Conservation (phyloP, 2,888 invertebrate species). For the Eristalinus aeneus region DNA sequence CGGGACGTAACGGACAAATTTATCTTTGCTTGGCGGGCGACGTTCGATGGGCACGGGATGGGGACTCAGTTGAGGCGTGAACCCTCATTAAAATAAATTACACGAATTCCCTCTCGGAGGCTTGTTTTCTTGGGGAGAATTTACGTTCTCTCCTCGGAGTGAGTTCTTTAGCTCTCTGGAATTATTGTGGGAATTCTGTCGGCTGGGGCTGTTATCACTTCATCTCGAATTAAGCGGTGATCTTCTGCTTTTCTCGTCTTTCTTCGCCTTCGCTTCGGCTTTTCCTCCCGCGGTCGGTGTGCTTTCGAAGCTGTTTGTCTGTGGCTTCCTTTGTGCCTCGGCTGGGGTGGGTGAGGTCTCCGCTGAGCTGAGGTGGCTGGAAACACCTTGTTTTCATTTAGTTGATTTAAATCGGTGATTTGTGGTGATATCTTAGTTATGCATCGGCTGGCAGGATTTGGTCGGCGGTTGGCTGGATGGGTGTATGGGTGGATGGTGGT, state of each 20-base stretch:
- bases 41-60: not conserved
- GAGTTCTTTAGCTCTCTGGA: conserved; percentile 41
- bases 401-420: conserved; percentile 68
- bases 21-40: conserved; percentile 41
- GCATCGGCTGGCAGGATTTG: conserved; percentile 10
- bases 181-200: conserved; percentile 68
- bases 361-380: not conserved
- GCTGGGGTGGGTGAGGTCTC: too few relatives aligned
- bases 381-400: conserved; percentile 66
- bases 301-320: not conserved
- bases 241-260: conserved; percentile 37
- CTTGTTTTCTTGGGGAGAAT: conserved; percentile 43
- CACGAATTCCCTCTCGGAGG: conserved; percentile 52
- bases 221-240: conserved; percentile 63
- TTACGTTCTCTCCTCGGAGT: conserved; percentile 44
- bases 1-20: conserved; percentile 57
- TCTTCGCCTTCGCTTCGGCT: not conserved
- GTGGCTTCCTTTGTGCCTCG: not conserved
- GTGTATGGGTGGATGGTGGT: not conserved
- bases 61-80: conserved; percentile 52
- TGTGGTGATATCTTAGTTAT: conserved; percentile 64
- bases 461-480: not conserved
- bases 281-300: not conserved
- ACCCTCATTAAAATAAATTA: conserved; percentile 70
- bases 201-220: conserved; percentile 69